phyloP scores from a whole-genome alignment of 92 coral and sea anemone species.

The Epizoanthus scotinus region DNA sequence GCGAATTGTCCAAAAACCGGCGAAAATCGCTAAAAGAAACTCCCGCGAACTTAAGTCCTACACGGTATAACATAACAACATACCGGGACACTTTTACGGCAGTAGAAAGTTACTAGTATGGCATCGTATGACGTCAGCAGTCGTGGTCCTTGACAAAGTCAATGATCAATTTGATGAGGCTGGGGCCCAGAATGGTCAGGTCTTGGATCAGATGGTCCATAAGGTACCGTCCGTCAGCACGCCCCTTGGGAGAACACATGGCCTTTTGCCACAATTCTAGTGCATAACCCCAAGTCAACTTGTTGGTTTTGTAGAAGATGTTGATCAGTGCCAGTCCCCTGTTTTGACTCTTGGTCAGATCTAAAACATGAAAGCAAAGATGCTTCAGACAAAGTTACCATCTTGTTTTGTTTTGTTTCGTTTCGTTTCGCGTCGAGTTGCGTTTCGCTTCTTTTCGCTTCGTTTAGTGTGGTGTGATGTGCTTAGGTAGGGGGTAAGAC shows the following conservation, averaged over 20 bases:
- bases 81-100: neutral
- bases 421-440: no score
- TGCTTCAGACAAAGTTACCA: no score
- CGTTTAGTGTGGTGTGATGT: no score
- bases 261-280: slow-evolving; percentile 72
- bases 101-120: neutral
- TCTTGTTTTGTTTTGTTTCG: no score
- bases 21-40: no score
- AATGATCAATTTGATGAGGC: slow-evolving; percentile 56
- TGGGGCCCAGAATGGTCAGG: slow-evolving; percentile 49
- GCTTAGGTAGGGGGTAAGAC: no score
- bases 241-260: slow-evolving; percentile 79
- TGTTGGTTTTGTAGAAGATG: slow-evolving; percentile 53
- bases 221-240: slow-evolving; percentile 71
- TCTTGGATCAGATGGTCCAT: slow-evolving; percentile 54
- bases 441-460: no score
- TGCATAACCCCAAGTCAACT: slow-evolving; percentile 54
- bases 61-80: neutral
- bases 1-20: no score
- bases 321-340: slow-evolving; percentile 62
- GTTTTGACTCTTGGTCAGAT: slow-evolving; percentile 62
- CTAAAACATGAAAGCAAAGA: slow-evolving; percentile 36
- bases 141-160: slow-evolving; percentile 63
- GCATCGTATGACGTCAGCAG: slow-evolving; percentile 11
- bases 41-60: no score